Percentiles rank a stretch among this genome's conserved stretches.
Conservation (phyloP, 2,113 vertebrate species). For the Enhydra lutris region DNA sequence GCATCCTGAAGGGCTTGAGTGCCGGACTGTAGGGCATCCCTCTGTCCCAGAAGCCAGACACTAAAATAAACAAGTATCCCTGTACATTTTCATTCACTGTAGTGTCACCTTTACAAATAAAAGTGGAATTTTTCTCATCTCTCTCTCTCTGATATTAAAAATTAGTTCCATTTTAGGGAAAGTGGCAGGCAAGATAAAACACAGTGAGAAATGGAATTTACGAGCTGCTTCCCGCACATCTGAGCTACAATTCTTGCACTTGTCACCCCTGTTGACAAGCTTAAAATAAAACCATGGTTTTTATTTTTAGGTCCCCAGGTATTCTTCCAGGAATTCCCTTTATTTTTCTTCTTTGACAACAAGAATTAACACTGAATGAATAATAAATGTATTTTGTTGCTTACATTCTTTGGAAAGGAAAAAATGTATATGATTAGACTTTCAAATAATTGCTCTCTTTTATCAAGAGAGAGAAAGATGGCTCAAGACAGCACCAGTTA, state of each 20-base stretch:
- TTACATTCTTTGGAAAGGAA: not conserved
- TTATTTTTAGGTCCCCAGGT: conserved; percentile 49
- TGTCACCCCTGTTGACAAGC: conserved; percentile 62
- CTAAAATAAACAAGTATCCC: not conserved
- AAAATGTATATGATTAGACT: not conserved
- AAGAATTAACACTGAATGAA: conserved; percentile 45
- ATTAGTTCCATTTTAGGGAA: conserved; percentile 60
- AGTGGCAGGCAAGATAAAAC: conserved; percentile 44
- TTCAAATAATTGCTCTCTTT: conserved; percentile 36
- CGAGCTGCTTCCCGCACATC: conserved; percentile 30
- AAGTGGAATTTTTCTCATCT: not conserved
- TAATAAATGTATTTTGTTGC: conserved; percentile 8
- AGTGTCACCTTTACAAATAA: not conserved
- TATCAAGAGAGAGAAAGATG: not conserved
- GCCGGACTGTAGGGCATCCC: no score
- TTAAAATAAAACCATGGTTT: conserved; percentile 57
- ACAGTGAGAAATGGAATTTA: conserved; percentile 4
- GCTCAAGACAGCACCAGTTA: not conserved
- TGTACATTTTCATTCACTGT: not conserved
- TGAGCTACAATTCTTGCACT: conserved; percentile 55
- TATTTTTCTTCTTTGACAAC: conserved; percentile 31
- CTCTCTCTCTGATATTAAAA: not conserved
- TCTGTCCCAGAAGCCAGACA: not conserved
- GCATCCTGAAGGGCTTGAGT: not conserved
- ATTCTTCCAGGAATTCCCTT: conserved; percentile 53